phyloP scores from a whole-genome alignment of 2,113 vertebrate species.

The Phyllostomus discolor region DNA sequence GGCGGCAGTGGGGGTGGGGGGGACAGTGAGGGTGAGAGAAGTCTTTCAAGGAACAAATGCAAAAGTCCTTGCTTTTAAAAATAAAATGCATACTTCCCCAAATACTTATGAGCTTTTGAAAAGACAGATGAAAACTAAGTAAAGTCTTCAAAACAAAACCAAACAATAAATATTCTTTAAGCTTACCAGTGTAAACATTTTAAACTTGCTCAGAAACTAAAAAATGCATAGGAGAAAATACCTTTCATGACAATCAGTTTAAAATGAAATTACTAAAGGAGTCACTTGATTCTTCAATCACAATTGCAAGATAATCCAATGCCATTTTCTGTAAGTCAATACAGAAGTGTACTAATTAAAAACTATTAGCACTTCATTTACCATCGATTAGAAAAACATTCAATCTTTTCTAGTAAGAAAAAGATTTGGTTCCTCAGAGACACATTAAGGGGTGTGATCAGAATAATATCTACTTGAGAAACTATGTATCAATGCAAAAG shows the following conservation, averaged over 20 bases:
- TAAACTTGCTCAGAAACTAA: conserved; percentile 67
- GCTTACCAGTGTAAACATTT: conserved; percentile 53
- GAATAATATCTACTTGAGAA: conserved; percentile 43
- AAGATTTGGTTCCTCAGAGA: conserved; percentile 31
- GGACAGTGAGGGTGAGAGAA: neutral
- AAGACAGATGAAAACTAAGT: conserved; percentile 83
- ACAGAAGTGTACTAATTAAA: conserved; percentile 59
- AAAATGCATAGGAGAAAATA: conserved; percentile 71
- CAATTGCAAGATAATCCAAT: conserved; percentile 56
- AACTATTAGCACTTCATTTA: conserved; percentile 64
- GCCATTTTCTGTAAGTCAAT: conserved; percentile 47
- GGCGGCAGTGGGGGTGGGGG: neutral
- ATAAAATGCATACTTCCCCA: conserved; percentile 13
- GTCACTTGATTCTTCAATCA: conserved; percentile 69
- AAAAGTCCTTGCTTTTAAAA: conserved; percentile 31
- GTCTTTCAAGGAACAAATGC: conserved; percentile 53
- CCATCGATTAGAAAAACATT: conserved; percentile 56
- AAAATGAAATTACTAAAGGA: conserved; percentile 68
- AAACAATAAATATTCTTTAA: neutral
- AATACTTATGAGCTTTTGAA: conserved; percentile 70
- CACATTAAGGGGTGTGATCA: neutral
- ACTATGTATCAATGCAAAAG: conserved; percentile 17
- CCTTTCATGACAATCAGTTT: conserved; percentile 68
- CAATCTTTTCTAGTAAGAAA: conserved; percentile 50
- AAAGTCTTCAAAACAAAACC: conserved; percentile 57